Percentiles rank a stretch among this genome's conserved stretches.
Conservation (phyloP, 2,797 vertebrate species). For the Poeciliopsis paucimaculata region DNA sequence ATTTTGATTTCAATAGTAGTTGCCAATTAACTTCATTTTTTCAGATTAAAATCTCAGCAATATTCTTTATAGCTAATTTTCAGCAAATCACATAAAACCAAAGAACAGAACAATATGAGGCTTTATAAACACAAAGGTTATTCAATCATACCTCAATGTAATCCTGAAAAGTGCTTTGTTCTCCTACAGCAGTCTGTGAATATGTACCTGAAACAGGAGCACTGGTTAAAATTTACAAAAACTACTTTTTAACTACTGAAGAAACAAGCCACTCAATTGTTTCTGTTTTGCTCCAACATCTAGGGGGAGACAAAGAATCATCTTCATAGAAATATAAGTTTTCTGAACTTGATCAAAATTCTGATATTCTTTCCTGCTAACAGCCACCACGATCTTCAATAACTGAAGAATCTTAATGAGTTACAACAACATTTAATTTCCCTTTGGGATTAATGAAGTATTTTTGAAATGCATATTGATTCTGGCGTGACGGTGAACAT, state of each 20-base stretch:
- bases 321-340: background rate
- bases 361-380: background rate
- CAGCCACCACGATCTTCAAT: too few species aligned
- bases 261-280: background rate
- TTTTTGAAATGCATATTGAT: background rate
- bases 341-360: background rate
- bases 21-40: background rate
- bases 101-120: background rate
- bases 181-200: background rate
- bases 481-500: background rate
- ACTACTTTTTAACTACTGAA: background rate
- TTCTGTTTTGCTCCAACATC: background rate
- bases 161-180: background rate
- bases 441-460: too few species aligned
- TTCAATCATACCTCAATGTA: background rate
- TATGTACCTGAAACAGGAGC: background rate
- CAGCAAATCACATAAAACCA: background rate
- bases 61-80: background rate
- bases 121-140: background rate
- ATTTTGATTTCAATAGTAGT: background rate
- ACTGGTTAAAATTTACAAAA: background rate
- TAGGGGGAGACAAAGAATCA: slow-evolving; percentile 4
- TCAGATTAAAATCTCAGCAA: background rate
- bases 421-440: too few species aligned
- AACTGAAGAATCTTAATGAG: too few species aligned